A percentile compares a stretch with the other conserved stretches of the same genome.
These are phyloP conservation scores for Galago senegalensis DNA, from an alignment of 2,797 vertebrate species.

Conservation along the genomic window DNA sequence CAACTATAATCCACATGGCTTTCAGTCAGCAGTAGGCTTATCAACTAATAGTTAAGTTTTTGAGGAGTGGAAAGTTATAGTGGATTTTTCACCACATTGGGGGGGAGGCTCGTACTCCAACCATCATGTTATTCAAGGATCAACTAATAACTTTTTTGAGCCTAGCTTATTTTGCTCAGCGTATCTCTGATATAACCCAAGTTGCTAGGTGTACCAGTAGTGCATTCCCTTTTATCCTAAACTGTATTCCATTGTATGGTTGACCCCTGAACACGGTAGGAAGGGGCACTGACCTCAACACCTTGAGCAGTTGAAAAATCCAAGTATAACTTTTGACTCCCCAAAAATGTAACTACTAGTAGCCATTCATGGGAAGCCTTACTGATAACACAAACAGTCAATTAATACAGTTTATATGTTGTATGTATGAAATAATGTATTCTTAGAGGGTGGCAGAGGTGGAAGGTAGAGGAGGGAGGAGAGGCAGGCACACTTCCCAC, in stretches of 20 bases:
- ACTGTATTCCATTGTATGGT: neutral
- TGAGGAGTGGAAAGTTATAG: neutral
- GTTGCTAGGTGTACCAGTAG: neutral
- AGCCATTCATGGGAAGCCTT: neutral
- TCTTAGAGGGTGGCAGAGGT: neutral
- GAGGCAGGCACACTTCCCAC: neutral
- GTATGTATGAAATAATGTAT: neutral
- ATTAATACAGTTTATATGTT: neutral
- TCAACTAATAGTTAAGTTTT: neutral
- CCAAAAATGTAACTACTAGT: neutral
- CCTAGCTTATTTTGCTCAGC: neutral
- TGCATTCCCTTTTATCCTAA: slow-evolving; percentile 15
- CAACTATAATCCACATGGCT: neutral
- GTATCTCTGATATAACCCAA: neutral
- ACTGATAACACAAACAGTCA: neutral
- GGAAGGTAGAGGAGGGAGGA: neutral
- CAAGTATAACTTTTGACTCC: neutral
- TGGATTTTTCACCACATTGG: neutral
- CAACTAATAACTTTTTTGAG: neutral
- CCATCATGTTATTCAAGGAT: neutral
- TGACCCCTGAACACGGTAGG: neutral
- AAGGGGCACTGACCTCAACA: neutral
- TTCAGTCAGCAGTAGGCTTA: neutral
- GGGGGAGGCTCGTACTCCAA: neutral
- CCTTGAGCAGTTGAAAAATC: neutral